Base-by-base conservation (phyloP, 1,140 invertebrate species). In the Neodiprion fabricii region DNA sequence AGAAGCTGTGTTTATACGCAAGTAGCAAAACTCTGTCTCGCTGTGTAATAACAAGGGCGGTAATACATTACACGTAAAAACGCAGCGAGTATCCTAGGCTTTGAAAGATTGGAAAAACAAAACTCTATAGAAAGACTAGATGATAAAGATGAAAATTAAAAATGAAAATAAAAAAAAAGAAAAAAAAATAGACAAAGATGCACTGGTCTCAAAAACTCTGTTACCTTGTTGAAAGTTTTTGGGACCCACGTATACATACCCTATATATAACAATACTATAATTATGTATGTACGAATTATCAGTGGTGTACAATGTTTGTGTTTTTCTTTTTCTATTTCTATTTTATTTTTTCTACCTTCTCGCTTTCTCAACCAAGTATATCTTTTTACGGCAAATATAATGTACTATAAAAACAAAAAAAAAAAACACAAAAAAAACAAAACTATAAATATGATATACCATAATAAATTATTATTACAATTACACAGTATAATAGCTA, bases 201-300 rank as follows among this genome's bases (percentile, higher is more conserved):
- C 74, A 75, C 66, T 61, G 75, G 82, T 76, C 82, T 82, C 81
- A 82, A 83, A 86, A 84, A 83, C 83, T 79, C 80, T 87, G 87
- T 89, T 89, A 85, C 84, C 78, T 89, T 88, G 87, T 89, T 88
- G 79, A 86, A 84, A 82, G 84, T 77, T 84, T 81, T 87, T 86
- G 84, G 87, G 86, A 84, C 81, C 80, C 72, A 40, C 21, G 40
- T 67, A 66, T 14, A 14, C n/a, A 61, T 61, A 69, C 21, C 28
- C 4, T 28, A 69, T 69, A 69, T 8, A 4, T 28, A 69, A 7
- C 28, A 69, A 69, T 69, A 69, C 11, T 69, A 69, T 28, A 28
- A 28, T 69, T 47, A 28, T 28, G 11, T 47, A 28, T 28, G 11
- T 48, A 48, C 40, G 40, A 71, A 8, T 23, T 11, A 71, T 71